Evolutionary conservation across 2,113 vertebrate species (phyloP), one percentile per base, ranked within the genome.

Genomic region (Syrmaticus mikado): DNA sequence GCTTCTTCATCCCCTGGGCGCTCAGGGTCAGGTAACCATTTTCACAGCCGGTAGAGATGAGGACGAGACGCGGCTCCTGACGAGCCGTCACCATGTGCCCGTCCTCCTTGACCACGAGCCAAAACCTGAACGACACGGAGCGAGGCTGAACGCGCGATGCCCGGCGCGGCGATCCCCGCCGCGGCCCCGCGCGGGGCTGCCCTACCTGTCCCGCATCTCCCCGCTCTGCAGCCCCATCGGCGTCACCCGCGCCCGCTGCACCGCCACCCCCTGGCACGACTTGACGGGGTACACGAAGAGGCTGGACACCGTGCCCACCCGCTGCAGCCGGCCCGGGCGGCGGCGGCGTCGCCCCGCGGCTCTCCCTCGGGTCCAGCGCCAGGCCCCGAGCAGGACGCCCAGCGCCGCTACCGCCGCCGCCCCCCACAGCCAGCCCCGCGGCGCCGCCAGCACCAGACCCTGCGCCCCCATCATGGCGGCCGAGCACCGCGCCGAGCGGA

Each of bases 271-370:
- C 87, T 95, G 98, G 65, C 98, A 99, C 6, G 99, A 99, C 92
- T 99, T 99, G 48, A 99, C 84, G 2, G 99, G 99, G 96, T 99
- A 98, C 68, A 99, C 93, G 65, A 98, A 96, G 7, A 99, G 94
- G 58, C 97, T 90, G 8, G 98, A 95, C 84, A 99, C 98, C 11
- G 98, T 98, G 72, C 98, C 99, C 48, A 99, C 98, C 3, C 95
- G 97, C 46, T 90, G 91, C 38, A 97, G 94, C 79, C 95, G 96
- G 57, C 95, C 96, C 32, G 95, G 55, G 67, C 82, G 53, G 14
- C 82, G 94, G 45, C 83, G 94, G 46, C 97, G 90, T 32, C 94
- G 90, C 43, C 94, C 97, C 57, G 97, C 25, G 50, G 25, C 14
- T 15, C 50, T 78, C 38, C 5, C 95, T 94, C 27, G 85, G 89